Evolutionary conservation across 2,797 vertebrate species (phyloP), one percentile per base, ranked within the genome.

Genomic region (Furcifer pardalis): DNA sequence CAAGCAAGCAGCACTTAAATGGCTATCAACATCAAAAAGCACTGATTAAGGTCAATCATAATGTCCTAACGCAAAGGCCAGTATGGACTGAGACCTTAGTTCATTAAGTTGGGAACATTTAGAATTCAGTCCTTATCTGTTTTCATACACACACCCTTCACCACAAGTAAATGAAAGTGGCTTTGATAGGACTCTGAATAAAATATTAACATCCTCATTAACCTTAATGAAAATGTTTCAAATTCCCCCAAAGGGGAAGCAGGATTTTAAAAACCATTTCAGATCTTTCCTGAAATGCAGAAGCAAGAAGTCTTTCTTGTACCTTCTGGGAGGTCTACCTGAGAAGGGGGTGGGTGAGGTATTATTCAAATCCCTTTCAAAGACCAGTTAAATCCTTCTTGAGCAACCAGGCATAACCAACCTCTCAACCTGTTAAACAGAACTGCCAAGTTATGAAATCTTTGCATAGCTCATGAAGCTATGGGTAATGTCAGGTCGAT

Each of bases 191-290:
- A 35, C 12, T 17, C 69, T 66, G 37, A 65, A 77, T 77, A 77
- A 84, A 84, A 84, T 69, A 76, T 81, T 84, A 68, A 72, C 82
- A 37, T 9, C 69, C 83, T 84, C 77, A 77, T 83, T 87, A 84
- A 81, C 71, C 79, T 71, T 60, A 40, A 52, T 69, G 63, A 76
- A 86, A 86, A 60, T 81, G 73, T 77, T 81, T 81, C 79, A 49
- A 65, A 62, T 81, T n/a, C 72, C 79, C 78, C 65, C 79, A 69
- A 81, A 86, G 79, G 84, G 49, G 77, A 71, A 81, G 49, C 32
- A 49, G 79, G 79, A 65, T 86, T 81, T 56, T 56, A 17, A 81
- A 63, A 52, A 62, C 10, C 76, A 62, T 37, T 68, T 71, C 42
- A 62, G 65, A 77, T 81, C 52, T 81, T 81, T 56, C 63, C 37